Base-by-base conservation (phyloP, 2,888 invertebrate genomes). In the Palloptera scutellata region DNA sequence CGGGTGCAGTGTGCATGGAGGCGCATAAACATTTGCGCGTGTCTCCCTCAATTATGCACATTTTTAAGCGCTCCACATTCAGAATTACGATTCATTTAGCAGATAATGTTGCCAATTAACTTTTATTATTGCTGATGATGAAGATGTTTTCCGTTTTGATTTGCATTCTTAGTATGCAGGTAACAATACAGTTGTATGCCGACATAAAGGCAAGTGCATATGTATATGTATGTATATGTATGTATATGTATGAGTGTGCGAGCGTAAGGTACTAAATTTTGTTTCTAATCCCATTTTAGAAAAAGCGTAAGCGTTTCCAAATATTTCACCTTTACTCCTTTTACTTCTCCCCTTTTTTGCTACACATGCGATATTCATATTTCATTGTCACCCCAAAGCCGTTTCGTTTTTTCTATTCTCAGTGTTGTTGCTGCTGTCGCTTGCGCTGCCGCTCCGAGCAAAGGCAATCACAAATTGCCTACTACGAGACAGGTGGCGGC, bases 11-110 rank as follows among this genome's bases (percentile, higher is more conserved):
- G 75, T 73, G 74, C 77, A 78, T 66, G 74, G 73, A 78, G 75
- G 78, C 78, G 79, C 77, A 77, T 80, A 79, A 79, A 78, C 77
- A 77, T 76, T 76, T 73, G 74, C 79, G 77, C 80, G 79, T 79
- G 80, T 76, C 53, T 64, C 42, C 58, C 74, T 62, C 66, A 62
- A 73, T 66, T 67, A 63, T 17, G 70, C 42, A 53, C 13, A 43
- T 64, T 12, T 57, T 40, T 12, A 15, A 55, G 67, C 30, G 6
- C 30, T 4, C 6, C 30, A 30, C 30, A 30, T 30, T 30, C 6
- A 30, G 3, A 30, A 30, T 30, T 30, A 6, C 30, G 30, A 30
- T 30, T 30, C 30, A 30, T 30, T 30, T 30, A 30, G 30, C 30
- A 30, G 30, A 30, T 30, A 30, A 6, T 30, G 30, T 30, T 30